Conservation (phyloP, 2,888 invertebrate genomes). For the Strigamia crassipes region DNA sequence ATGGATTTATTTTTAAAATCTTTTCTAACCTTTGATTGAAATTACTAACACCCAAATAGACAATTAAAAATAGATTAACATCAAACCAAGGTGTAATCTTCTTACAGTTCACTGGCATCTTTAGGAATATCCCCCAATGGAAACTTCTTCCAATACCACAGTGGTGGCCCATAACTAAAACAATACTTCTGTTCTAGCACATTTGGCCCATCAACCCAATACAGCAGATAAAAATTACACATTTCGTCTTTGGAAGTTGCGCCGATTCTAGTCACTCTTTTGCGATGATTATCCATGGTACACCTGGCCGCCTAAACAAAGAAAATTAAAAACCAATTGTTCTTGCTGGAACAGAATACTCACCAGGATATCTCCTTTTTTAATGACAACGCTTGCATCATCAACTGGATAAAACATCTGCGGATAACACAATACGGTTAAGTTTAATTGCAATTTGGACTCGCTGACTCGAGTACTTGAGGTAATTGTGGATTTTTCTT, state of each 20-base stretch:
- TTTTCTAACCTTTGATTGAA: too few relatives aligned
- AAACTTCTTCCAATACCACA: slow-evolving; percentile 74
- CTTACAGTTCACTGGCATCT: slow-evolving; percentile 51
- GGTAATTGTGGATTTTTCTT: slow-evolving; percentile 84
- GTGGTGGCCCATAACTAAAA: slow-evolving; percentile 81
- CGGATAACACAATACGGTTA: slow-evolving; percentile 19
- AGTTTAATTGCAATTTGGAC: too few relatives aligned
- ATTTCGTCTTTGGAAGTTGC: slow-evolving; percentile 87
- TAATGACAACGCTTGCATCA: slow-evolving; percentile 67
- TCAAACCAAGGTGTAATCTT: too few relatives aligned
- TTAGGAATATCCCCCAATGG: slow-evolving; percentile 58
- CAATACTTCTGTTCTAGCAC: slow-evolving; percentile 80
- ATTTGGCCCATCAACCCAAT: slow-evolving; percentile 75
- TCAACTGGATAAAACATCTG: slow-evolving; percentile 92
- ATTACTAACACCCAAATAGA: too few relatives aligned
- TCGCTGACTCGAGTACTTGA: slow-evolving; percentile 52
- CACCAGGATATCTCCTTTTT: slow-evolving; percentile 71
- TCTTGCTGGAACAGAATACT: slow-evolving; percentile 51
- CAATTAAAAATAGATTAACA: too few relatives aligned
- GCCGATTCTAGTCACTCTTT: slow-evolving; percentile 55
- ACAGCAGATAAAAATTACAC: slow-evolving; percentile 96
- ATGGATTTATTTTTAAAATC: too few relatives aligned
- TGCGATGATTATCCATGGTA: slow-evolving; percentile 70
- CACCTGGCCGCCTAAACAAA: slow-evolving; percentile 78
- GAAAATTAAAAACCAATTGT: neutral